phyloP scores from a whole-genome alignment of 2,797 vertebrate genomes.

The Onychomys torridus region DNA sequence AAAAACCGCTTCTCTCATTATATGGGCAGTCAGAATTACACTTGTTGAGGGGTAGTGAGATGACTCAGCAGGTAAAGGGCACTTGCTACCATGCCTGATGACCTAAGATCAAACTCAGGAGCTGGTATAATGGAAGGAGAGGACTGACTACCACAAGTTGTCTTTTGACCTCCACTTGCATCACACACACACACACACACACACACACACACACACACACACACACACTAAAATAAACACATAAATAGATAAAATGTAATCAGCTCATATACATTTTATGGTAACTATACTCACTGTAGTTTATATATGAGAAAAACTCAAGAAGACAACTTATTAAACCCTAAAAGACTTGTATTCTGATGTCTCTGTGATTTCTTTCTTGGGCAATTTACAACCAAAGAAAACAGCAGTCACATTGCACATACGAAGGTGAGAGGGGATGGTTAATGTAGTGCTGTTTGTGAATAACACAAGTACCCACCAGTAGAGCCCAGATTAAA shows the following conservation, averaged over 20 bases:
- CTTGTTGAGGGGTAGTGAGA: neutral
- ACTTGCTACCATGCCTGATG: neutral
- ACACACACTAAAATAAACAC: neutral
- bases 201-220: neutral
- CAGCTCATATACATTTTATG: neutral
- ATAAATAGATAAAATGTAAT: neutral
- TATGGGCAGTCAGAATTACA: neutral
- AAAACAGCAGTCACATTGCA: neutral
- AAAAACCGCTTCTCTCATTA: rapidly evolving
- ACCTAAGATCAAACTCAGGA: neutral
- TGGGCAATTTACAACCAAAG: neutral
- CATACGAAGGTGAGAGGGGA: neutral
- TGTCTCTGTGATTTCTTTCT: neutral
- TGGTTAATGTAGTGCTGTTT: neutral
- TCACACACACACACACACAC: neutral
- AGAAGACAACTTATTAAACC: neutral
- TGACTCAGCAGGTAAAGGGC: no score
- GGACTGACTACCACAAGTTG: neutral
- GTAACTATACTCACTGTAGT: neutral
- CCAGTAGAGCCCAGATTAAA: neutral
- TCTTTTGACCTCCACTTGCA: neutral
- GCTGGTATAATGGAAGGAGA: neutral
- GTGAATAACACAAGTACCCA: neutral
- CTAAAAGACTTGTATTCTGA: neutral
- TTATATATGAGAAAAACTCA: neutral